Conservation (phyloP, 2,113 vertebrate genomes). For the Cebus imitator region DNA sequence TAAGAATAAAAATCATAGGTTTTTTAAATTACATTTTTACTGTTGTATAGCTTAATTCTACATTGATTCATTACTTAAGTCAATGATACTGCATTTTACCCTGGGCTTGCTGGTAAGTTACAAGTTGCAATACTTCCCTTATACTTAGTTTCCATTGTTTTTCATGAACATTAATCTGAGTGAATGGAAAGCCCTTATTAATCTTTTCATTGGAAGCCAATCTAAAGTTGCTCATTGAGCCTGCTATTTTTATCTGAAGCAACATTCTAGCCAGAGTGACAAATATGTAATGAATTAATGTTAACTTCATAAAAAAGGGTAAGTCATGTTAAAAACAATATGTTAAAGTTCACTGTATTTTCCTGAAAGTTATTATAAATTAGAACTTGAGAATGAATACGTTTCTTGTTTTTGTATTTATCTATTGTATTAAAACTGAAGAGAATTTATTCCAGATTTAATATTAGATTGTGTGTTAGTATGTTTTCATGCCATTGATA, state of each 20-base stretch:
- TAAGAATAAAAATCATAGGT: not conserved
- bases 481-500: too few relatives aligned
- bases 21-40: not conserved
- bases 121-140: not conserved
- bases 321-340: not conserved
- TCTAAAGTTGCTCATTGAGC: too few relatives aligned
- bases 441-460: not conserved
- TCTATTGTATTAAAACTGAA: not conserved
- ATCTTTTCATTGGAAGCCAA: not conserved
- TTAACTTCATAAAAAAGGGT: slow-evolving; percentile 12
- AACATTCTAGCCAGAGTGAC: not conserved
- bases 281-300: not conserved
- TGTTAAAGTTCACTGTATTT: not conserved
- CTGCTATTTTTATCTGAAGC: not conserved
- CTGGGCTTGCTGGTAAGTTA: not conserved
- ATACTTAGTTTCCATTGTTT: not conserved
- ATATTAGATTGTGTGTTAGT: too few relatives aligned
- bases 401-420: not conserved
- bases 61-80: not conserved
- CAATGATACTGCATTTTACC: not conserved
- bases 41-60: not conserved
- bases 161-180: not conserved
- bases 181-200: not conserved
- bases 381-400: not conserved
- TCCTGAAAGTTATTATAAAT: slow-evolving; percentile 42